Evolutionary conservation across 1,140 invertebrate genomes (phyloP).

Genomic region (Nixonia krombeini): DNA sequence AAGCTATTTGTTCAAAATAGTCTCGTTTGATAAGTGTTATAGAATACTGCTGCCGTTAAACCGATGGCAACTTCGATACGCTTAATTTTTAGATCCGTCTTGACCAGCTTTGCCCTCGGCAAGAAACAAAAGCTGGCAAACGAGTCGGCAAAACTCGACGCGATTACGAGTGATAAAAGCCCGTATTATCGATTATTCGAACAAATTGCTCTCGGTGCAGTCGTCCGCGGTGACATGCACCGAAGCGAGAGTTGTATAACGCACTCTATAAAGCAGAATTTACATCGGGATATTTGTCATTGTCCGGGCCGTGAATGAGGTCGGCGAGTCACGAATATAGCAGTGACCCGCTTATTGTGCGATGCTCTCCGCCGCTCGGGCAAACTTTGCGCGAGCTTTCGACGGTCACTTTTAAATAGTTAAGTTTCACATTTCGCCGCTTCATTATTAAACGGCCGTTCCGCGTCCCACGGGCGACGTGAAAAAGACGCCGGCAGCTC

Average conservation of each 20-base stretch:
- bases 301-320: conserved; percentile 30
- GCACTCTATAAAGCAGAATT: no score
- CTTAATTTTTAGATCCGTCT: no score
- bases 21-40: no score
- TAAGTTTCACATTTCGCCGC: conserved; percentile 41
- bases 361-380: conserved; percentile 6
- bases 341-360: conserved; percentile 15
- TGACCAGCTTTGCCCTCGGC: no score
- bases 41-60: no score
- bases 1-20: no score
- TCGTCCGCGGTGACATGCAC: conserved; percentile 28
- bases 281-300: conserved; percentile 49
- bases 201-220: conserved; percentile 29
- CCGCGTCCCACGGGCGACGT: conserved; percentile 21
- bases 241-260: no score
- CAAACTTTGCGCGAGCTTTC: conserved; percentile 8
- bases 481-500: not conserved
- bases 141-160: conserved; percentile 7
- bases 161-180: conserved; percentile 18
- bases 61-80: no score
- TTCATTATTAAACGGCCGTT: conserved; percentile 48
- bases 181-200: conserved; percentile 32
- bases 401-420: conserved; percentile 44
- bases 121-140: no score
- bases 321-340: conserved; percentile 27